phyloP scores from a whole-genome alignment of 1,140 invertebrate species.

The Habropoda laboriosa region DNA sequence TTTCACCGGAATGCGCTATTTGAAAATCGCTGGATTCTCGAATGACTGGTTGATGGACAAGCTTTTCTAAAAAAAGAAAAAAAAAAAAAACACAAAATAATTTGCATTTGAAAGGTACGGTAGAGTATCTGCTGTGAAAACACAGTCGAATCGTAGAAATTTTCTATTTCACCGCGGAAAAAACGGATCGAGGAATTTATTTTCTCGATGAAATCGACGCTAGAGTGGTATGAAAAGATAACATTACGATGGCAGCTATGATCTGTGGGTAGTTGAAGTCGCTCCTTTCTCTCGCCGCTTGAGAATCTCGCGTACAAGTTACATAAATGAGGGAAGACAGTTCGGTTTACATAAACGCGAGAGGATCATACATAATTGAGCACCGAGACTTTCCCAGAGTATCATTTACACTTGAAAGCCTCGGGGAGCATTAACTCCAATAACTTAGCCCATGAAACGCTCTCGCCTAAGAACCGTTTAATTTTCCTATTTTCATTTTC shows the following conservation, averaged over 20 bases:
- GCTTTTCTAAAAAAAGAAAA: neutral
- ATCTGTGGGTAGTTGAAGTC: neutral
- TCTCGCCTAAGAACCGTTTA: neutral
- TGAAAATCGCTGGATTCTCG: neutral
- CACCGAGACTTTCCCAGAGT: neutral
- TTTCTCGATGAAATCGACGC: neutral
- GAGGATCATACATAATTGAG: neutral
- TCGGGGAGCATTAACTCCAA: neutral
- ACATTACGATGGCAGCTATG: neutral
- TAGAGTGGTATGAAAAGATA: neutral
- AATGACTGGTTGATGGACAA: neutral
- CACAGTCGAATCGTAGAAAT: neutral
- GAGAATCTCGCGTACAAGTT: neutral
- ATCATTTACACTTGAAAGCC: neutral
- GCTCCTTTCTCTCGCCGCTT: neutral
- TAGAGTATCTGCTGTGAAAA: neutral
- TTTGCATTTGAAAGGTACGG: neutral
- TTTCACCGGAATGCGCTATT: too few relatives aligned
- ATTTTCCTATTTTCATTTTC: neutral
- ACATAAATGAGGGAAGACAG: neutral
- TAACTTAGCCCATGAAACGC: neutral
- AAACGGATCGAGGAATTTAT: neutral
- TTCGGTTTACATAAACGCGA: slow-evolving; percentile 11
- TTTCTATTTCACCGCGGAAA: neutral
- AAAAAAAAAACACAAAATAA: too few relatives aligned